Conservation (phyloP, 2,797 vertebrate species). For the Crocodylus rhombifer region DNA sequence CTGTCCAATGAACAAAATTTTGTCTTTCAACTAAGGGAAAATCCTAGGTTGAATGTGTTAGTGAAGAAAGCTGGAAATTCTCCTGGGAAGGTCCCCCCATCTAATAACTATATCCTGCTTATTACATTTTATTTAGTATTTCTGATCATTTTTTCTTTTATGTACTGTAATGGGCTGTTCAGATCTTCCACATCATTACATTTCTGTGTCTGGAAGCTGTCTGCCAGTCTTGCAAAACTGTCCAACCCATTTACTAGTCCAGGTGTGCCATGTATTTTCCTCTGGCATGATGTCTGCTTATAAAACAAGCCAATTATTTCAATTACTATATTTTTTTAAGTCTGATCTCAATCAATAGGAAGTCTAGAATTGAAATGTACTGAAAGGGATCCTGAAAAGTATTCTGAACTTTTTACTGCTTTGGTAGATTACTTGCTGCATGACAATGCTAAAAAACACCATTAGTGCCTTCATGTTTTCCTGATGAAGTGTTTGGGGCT, state of each 20-base stretch:
- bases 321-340: background rate
- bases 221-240: background rate
- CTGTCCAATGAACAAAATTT: background rate
- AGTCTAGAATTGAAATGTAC: background rate
- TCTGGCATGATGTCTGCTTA: background rate
- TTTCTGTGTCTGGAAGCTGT: background rate
- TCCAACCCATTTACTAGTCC: background rate
- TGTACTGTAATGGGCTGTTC: background rate
- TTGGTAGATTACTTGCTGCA: background rate
- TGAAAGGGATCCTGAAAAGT: background rate
- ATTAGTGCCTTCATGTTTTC: background rate
- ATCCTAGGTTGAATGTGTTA: background rate
- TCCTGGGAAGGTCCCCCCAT: background rate
- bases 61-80: background rate
- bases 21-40: background rate
- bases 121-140: background rate
- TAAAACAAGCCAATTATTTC: background rate
- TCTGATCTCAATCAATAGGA: background rate
- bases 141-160: background rate
- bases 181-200: background rate
- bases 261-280: background rate
- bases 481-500: accelerated
- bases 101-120: background rate
- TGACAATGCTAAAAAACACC: background rate
- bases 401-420: background rate